Conservation (phyloP, 2,888 invertebrate species). For the Alentia gelatinosa region DNA sequence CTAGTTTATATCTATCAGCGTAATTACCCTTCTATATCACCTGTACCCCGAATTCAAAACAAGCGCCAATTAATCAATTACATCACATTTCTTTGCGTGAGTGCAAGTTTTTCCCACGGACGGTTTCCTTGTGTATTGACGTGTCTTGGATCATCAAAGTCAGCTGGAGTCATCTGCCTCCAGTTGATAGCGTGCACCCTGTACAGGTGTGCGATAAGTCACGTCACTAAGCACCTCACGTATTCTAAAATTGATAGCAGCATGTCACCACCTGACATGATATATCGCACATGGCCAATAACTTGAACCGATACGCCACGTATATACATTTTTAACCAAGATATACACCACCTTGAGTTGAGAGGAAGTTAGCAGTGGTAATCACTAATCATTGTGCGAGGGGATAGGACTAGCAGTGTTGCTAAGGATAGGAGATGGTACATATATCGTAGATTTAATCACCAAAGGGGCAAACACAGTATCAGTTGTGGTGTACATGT, state of each 20-base stretch:
- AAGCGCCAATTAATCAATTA: not conserved
- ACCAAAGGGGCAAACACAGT: not conserved
- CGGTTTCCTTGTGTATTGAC: not conserved
- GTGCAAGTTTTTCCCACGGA: not conserved
- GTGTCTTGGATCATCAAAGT: not conserved
- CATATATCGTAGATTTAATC: not conserved
- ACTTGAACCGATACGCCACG: not conserved
- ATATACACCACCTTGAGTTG: not conserved
- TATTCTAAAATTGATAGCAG: not conserved
- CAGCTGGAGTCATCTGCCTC: not conserved
- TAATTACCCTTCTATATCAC: not conserved
- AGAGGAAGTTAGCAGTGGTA: not conserved
- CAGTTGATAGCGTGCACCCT: not conserved
- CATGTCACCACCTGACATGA: not conserved
- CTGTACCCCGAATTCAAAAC: not conserved
- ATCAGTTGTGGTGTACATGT: not conserved
- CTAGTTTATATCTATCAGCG: not conserved
- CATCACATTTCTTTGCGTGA: not conserved
- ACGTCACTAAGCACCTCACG: not conserved
- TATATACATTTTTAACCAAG: not conserved
- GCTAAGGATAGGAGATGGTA: not conserved
- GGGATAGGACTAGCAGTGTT: no score
- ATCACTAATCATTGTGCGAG: no score
- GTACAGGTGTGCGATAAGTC: not conserved
- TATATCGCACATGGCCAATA: not conserved